Evolutionary conservation across 2,888 invertebrate genomes (phyloP), one percentile per base, ranked within the genome.

Genomic region (Eilema sororculum): DNA sequence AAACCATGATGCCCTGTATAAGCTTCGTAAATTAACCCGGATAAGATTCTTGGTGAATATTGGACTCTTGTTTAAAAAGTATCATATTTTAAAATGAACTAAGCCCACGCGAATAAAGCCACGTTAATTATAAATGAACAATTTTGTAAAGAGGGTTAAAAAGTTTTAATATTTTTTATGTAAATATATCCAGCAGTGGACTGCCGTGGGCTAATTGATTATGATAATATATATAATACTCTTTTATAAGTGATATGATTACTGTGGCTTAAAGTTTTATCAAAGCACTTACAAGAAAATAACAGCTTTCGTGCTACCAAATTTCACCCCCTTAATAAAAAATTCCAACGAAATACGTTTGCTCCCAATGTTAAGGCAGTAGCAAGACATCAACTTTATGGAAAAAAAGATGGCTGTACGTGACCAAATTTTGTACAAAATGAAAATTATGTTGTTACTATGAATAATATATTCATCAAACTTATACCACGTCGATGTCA

Each of bases 371-470:
- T n/a, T 52, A 52, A 9, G 9, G 52, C 52, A 9, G 2, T 52
- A n/a, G n/a, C 2, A 52, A 8, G 3, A 0, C 2, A n/a, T 52
- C n/a, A n/a, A 52, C n/a, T 52, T 52, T 52, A 52, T 52, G 9
- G n/a, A 8, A 9, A 52, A n/a, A n/a, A 52, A 52, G 1, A n/a
- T 52, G 52, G 52, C 20, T 20, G 46, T 46, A 52, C 52, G n/a
- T 52, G n/a, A 52, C 52, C 20, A 52, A 52, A 52, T 52, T n/a
- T 52, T 20, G 52, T 6, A 52, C 52, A 52, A 52, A 52, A 46
- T 46, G 20, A 46, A 46, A 46, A 52, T 52, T 52, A 52, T 66
- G 63, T 58, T n/a, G n/a, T 52, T 52, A n/a, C 52, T n/a, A 52
- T n/a, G 52, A n/a, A 52, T 52, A 52, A 46, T 52, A 52, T n/a